Percentiles rank a stretch among this genome's conserved stretches.
Conservation (phyloP, 2,113 vertebrate genomes). For the mouse (Mus musculus) region DNA sequence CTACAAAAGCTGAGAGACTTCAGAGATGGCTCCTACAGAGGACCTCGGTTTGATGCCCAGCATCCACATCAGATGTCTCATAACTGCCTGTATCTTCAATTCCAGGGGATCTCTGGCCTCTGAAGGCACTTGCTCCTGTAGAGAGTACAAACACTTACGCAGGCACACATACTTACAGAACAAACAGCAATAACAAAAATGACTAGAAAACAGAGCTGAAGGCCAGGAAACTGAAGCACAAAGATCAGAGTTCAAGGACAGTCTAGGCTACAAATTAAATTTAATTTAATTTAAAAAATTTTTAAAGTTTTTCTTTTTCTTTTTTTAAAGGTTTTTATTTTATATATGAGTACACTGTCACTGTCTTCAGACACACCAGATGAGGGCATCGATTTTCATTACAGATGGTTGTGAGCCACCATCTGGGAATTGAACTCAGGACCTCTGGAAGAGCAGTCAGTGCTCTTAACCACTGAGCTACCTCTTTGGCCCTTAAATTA, state of each 20-base stretch:
- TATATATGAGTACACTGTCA: too few species aligned
- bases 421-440: too few species aligned
- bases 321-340: too few species aligned
- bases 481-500: too few species aligned
- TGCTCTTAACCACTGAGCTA: too few species aligned
- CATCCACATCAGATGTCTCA: not conserved
- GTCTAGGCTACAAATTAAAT: not conserved
- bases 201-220: not conserved
- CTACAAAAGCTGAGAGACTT: not conserved
- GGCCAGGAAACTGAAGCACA: not conserved
- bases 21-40: not conserved
- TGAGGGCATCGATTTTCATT: too few species aligned
- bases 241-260: not conserved
- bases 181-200: not conserved
- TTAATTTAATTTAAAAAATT: not conserved
- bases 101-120: not conserved
- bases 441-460: too few species aligned
- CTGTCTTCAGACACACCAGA: too few species aligned
- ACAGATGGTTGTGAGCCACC: too few species aligned
- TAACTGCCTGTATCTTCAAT: not conserved
- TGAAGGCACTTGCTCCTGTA: not conserved
- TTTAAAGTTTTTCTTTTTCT: too few species aligned
- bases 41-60: not conserved
- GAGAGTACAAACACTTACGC: not conserved
- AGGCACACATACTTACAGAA: not conserved